Percentiles rank a stretch among this genome's conserved stretches.
Conservation (phyloP, 2,113 vertebrate species). For the Pachycephala philippinensis region DNA sequence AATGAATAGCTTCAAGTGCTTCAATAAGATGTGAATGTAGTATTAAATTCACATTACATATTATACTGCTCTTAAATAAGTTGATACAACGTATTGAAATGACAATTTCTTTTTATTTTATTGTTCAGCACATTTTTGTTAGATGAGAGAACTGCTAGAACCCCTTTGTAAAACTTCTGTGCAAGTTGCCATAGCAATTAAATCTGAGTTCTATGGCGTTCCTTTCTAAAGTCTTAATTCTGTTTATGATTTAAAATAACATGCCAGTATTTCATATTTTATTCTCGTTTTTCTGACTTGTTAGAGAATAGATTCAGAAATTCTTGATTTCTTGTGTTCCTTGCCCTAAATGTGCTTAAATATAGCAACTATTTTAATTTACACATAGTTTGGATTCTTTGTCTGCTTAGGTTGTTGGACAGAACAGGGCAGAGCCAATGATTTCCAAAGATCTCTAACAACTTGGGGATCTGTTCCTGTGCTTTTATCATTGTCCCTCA, state of each 20-base stretch:
- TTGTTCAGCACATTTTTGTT: conserved; percentile 57
- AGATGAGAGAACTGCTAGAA: conserved; percentile 44
- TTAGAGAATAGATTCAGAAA: neutral
- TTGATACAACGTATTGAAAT: conserved; percentile 48
- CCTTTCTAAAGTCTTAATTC: conserved; percentile 25
- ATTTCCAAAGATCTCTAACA: neutral
- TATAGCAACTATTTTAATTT: neutral
- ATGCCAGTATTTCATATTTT: neutral
- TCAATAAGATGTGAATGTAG: neutral
- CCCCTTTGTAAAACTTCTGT: conserved; percentile 44
- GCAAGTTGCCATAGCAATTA: conserved; percentile 49
- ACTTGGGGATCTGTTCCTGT: neutral
- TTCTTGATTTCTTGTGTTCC: neutral
- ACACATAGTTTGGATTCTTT: neutral
- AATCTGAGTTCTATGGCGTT: neutral
- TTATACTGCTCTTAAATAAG: conserved; percentile 27
- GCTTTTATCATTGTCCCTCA: neutral
- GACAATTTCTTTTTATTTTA: conserved; percentile 54
- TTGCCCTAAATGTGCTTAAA: neutral
- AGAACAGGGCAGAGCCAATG: neutral
- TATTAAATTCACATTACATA: conserved; percentile 34
- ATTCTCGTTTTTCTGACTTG: neutral
- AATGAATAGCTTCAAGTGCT: neutral
- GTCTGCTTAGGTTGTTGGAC: neutral
- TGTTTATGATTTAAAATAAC: conserved; percentile 16